Base-by-base conservation (phyloP, 2,113 vertebrate species). In the Ageneiosus marmoratus region DNA sequence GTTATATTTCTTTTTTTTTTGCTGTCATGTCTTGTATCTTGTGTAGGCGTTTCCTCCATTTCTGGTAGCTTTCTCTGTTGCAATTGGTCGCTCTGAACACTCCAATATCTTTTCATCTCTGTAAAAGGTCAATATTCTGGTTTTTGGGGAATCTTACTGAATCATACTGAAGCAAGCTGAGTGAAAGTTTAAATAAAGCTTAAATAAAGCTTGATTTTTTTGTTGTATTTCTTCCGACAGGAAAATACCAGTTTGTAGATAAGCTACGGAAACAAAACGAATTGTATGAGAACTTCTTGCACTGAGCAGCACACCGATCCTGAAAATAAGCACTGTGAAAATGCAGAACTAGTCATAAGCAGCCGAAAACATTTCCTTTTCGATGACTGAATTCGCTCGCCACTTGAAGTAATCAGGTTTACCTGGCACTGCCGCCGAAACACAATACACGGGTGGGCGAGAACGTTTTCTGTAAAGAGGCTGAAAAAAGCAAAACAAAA, bases 381-480 rank as follows among this genome's bases (percentile, higher is more conserved):
- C n/a, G n/a, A n/a, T n/a, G n/a, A n/a, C n/a, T n/a, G n/a, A n/a
- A n/a, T n/a, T n/a, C n/a, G n/a, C n/a, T n/a, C n/a, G n/a, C n/a
- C n/a, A n/a, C n/a, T n/a, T n/a, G n/a, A n/a, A n/a, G n/a, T n/a
- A n/a, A n/a, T n/a, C 37, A 76, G 0, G 77, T 80, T 87, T 95
- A 99, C 98, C 97, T 99, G 97, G 88, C 98, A 99, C 0, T 99
- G 98, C 63, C 98, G 94, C 24, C 97, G 96, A 50, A 99, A 94
- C 85, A 99, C 97, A 87, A 99, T 96, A 85, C 97, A 99, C 72
- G 98, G 98, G 85, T 99, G 98, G 79, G 97, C 96, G 80, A 99
- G 92, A 3, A 99, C 98, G 89, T 99, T 99, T 92, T 99, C 98
- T 90, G 97, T 98, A 92, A 99, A 99, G 1, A 99, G 93, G 88